Evolutionary conservation across 2,113 vertebrate genomes (phyloP), one percentile per base, ranked within the genome.

Genomic region (Aythya baeri): DNA sequence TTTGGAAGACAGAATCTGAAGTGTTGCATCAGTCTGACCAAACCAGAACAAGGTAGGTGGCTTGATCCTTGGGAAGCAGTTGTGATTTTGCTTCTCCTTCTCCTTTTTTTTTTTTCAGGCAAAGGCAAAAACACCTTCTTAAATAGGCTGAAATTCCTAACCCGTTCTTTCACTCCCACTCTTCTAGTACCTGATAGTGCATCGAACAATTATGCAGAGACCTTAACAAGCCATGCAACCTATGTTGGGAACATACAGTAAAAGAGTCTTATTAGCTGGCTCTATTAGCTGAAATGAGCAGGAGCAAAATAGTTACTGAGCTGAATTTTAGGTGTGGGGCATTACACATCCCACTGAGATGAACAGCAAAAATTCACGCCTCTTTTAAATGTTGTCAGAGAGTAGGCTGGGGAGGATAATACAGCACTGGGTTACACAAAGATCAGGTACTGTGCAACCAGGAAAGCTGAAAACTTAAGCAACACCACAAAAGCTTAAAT

Each of bases 231-330:
- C 72, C 70, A 13, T 32, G 23, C 82, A 91, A 87, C 26, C 4
- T 66, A 77, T 31, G 23, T 46, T 58, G 34, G 50, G 72, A 90
- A 83, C n/a, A 93, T 41, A 74, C 18, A 88, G 27, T 77, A 52
- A 75, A 92, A 95, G 13, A 83, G 57, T 46, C 83, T 86, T 86
- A 83, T 75, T 86, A 93, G 46, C 46, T 86, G 57, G 27, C 23
- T 86, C 61, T 57, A 91, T 81, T 93, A 91, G 54, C 66, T 90
- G 88, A 93, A 88, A 91, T 58, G 25, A 91, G 38, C 52, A 81
- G 73, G 26, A 91, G 70, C 41, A 89, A 88, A 94, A 73, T 43
- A 88, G 27, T 85, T 62, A 38, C 44, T 38, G 77, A 85, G 29
- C 49, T 81, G 43, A 49, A 80, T 72, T 91, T 90, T 84, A 81